Conservation (phyloP, 2,888 invertebrate species). For the Erebia palarica region DNA sequence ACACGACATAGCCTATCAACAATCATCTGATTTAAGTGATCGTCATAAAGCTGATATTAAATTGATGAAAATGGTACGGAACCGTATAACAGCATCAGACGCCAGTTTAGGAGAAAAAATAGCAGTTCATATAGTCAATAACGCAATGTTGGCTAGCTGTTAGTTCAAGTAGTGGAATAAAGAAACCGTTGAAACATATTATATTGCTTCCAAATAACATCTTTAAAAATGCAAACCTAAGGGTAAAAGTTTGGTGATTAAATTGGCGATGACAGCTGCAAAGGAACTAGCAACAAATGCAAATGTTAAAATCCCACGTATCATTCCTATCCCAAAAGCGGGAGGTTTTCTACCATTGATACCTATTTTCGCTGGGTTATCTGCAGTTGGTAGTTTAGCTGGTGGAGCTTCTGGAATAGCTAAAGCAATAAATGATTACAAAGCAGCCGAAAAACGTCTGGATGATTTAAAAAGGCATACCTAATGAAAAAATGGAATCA, state of each 20-base stretch:
- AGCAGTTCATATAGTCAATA: no score
- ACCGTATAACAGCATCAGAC: no score
- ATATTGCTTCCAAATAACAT: background rate
- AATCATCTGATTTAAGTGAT: conserved; percentile 1
- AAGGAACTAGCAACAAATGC: no score
- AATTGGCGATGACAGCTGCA: background rate
- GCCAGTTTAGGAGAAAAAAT: no score
- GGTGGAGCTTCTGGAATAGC: conserved; percentile 54
- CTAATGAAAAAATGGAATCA: no score
- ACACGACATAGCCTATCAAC: background rate
- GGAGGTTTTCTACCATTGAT: no score
- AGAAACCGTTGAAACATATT: background rate
- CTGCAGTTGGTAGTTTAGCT: no score
- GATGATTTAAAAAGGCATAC: background rate
- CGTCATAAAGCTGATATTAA: conserved; percentile 1
- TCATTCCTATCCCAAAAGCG: no score
- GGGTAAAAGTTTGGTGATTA: background rate
- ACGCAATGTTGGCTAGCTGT: background rate
- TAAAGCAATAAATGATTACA: conserved; percentile 49
- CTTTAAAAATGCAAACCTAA: background rate
- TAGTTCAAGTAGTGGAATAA: background rate
- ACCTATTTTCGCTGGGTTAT: no score
- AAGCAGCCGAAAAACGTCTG: conserved; percentile 45
- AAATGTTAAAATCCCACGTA: no score
- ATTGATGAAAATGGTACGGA: background rate